Percentiles rank a stretch among this genome's conserved stretches.
Evolutionary conservation across 2,797 vertebrate genomes (phyloP).

Genomic region (Halcyon chelicuti): DNA sequence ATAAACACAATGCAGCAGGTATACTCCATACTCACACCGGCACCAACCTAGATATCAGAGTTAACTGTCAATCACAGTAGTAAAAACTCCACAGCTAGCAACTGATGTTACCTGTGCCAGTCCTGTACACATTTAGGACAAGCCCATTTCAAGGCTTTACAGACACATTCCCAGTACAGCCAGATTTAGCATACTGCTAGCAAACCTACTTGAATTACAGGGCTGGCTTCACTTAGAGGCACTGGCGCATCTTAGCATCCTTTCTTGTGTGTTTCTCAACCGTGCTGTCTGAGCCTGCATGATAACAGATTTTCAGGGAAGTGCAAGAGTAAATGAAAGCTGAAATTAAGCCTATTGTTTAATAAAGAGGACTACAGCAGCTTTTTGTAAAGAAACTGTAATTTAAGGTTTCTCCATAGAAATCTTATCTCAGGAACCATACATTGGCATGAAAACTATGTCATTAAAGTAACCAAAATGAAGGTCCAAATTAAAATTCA

Average conservation of each 20-base stretch:
- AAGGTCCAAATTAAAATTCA: background rate
- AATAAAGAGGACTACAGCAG: background rate
- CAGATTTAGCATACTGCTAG: background rate
- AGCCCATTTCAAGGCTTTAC: background rate
- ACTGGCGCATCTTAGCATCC: background rate
- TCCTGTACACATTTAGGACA: background rate
- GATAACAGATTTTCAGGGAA: background rate
- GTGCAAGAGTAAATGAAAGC: background rate
- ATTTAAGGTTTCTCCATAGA: constrained; percentile 7
- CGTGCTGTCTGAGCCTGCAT: background rate
- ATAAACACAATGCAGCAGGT: accelerated
- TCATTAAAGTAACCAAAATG: background rate
- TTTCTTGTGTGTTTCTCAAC: background rate
- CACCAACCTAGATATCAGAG: background rate
- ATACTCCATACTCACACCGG: background rate
- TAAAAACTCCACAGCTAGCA: background rate
- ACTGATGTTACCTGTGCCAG: background rate
- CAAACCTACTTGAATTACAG: background rate
- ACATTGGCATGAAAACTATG: background rate
- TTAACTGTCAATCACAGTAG: background rate
- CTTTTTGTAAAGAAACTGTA: background rate
- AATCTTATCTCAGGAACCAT: constrained; percentile 3
- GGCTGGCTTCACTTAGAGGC: background rate
- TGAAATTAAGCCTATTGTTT: background rate
- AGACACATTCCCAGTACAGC: background rate